Base-by-base conservation (phyloP, 2,888 invertebrate genomes). In the Diachrysia chrysitis region DNA sequence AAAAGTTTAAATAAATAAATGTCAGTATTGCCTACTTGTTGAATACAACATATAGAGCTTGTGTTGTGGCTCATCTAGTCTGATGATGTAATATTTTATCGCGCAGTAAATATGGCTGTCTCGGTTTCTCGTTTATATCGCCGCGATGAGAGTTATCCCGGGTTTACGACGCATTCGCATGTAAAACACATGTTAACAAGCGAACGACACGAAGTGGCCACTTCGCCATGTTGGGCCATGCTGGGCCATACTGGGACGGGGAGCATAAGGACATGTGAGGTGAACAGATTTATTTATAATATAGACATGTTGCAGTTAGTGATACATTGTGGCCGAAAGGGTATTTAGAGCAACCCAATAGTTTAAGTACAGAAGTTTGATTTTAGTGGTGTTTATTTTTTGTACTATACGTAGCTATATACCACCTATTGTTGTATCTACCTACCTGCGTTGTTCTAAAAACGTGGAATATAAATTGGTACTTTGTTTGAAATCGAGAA, bases 161-260 rank as follows among this genome's bases (percentile, higher is more conserved):
- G 42, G 42, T 42, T 42, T 42, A 42, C 42, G 42, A 42, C 42
- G 42, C 42, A 42, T n/a, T 42, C 42, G 42, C n/a, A 42, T 42
- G 42, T 42, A 42, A 42, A 42, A 42, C 42, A 42, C 14, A n/a
- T n/a, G 42, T 42, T 42, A 42, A 42, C 42, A 42, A 42, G 42
- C 42, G 37, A 37, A 37, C 37, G 42, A 42, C 42, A 42, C 42
- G 42, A 1, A 6, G n/a, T n/a, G n/a, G 6, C 42, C 42, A n/a
- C 16, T 10, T 9, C 10, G 10, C 32, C 32, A 32, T 1, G 32
- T 10, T 32, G 32, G 32, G 32, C 1, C 29, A 9, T 1, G 29
- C 29, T 32, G 29, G 29, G 29, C 29, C 29, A 32, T 6, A 7
- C 29, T 32, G 29, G 29, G 29, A 6, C 9, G 7, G 7, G 5